These are phyloP conservation scores for Fabriciana adippe DNA, from an alignment of 2,888 invertebrate species.

Conservation along the genomic window DNA sequence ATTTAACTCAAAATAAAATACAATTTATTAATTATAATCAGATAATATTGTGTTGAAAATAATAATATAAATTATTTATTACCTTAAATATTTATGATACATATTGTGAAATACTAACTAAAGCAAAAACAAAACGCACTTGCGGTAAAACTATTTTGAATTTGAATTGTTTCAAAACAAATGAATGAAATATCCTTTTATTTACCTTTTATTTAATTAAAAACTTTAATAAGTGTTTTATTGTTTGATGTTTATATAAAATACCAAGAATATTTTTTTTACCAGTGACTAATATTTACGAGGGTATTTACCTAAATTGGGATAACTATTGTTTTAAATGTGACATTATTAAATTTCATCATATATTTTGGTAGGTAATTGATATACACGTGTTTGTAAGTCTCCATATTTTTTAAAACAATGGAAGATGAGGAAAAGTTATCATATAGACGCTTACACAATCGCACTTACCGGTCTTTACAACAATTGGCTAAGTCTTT, in stretches of 20 bases:
- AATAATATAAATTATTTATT: not conserved
- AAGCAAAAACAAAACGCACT: conserved; percentile 21
- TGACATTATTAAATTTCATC: conserved; percentile 12
- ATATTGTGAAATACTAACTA: not conserved
- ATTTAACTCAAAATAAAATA: too few relatives aligned
- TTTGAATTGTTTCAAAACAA: conserved; percentile 16
- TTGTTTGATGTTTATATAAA: not conserved
- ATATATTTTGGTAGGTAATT: conserved; percentile 14
- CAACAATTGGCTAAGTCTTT: conserved; percentile 65
- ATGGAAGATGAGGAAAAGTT: conserved; percentile 44
- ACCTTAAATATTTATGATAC: not conserved
- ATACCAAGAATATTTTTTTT: not conserved
- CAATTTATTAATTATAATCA: too few relatives aligned
- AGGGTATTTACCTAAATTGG: conserved; percentile 19
- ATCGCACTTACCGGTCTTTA: conserved; percentile 58
- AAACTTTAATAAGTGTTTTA: not conserved
- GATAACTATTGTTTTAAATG: conserved; percentile 6
- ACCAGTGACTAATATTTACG: not conserved
- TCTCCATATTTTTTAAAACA: conserved; percentile 24
- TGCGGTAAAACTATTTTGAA: conserved; percentile 2
- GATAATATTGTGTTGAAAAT: too few relatives aligned
- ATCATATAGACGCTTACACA: conserved; percentile 47
- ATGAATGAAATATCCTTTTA: not conserved
- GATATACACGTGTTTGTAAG: conserved; percentile 37
- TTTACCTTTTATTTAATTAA: not conserved